Evolutionary conservation across 53 echinoderm and acorn worm genomes (phyloP).

Genomic region (Astropecten irregularis): DNA sequence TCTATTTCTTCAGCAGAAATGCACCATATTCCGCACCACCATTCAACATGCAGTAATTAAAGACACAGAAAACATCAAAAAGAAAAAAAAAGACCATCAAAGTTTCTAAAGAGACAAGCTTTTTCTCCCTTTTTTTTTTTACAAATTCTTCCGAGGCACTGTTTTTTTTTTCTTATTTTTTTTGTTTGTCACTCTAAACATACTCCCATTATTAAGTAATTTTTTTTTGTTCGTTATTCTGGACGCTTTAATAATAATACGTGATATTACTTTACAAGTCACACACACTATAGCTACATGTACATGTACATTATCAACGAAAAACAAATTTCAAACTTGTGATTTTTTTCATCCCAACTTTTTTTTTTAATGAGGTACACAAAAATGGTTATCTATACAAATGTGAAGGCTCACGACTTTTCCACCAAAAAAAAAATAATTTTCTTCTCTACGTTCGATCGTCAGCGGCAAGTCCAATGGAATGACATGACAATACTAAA

Average conservation of each 20-base stretch:
- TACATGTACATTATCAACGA: background rate
- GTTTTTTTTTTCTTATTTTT: background rate
- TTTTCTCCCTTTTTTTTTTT: background rate
- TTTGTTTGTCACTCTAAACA: too few relatives aligned
- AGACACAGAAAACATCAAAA: slow-evolving; percentile 18
- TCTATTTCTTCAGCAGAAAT: background rate
- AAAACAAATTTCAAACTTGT: background rate
- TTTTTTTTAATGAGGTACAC: background rate
- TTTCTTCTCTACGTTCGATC: too few relatives aligned
- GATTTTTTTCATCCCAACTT: background rate
- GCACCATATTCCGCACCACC: slow-evolving; percentile 1
- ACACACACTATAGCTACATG: slow-evolving; percentile 8
- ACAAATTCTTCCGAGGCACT: slow-evolving; percentile 48
- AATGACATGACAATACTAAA: too few relatives aligned
- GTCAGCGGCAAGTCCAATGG: too few relatives aligned
- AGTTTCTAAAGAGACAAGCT: too few relatives aligned
- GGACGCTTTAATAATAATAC: slow-evolving; percentile 1
- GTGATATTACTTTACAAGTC: background rate
- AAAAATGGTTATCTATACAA: background rate
- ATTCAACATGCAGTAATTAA: background rate
- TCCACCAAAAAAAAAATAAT: background rate
- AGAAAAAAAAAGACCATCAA: too few relatives aligned
- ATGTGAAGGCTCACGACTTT: background rate
- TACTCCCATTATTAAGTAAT: too few relatives aligned
- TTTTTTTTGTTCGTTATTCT: slow-evolving; percentile 1